Base-by-base conservation (phyloP, 2,797 vertebrate genomes). In the Microctenopoma steveboyesi region DNA sequence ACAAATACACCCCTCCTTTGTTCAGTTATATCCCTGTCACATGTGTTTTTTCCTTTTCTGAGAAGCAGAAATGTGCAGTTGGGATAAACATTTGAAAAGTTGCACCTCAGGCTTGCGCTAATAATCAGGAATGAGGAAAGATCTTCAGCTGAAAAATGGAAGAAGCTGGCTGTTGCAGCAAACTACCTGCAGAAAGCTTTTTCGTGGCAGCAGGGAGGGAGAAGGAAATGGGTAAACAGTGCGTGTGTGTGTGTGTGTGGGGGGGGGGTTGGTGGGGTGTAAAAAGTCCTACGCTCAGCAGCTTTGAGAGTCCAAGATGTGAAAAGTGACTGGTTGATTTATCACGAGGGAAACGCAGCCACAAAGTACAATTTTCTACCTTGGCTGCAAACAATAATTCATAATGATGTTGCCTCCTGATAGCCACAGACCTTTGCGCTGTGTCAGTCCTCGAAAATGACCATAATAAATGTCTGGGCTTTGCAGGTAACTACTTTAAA, bases 291-390 rank as follows among this genome's bases (percentile, higher is more conserved):
- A 79, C 89, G 81, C 96, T 99, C 97, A 98, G 97, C 97, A 97
- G 93, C 95, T 96, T 96, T 94, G 90, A 95, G 91, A 92, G 92
- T 93, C 91, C 93, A 50, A 96, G 95, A 90, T 94, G 95, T 95
- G 94, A 95, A 92, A 95, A 95, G 94, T 95, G 96, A 97, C 95
- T 93, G 86, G 81, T 95, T 98, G 96, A 99, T 99, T 98, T 98
- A 99, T 99, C 96, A 94, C 94, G 87, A 94, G 92, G 87, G 93
- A 95, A 95, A 94, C 94, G 86, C 94, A 95, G 95, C 95, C 95
- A 95, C 96, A 96, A 97, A 97, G 97, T 96, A 97, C 96, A 98
- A 98, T 98, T 97, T 99, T 98, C 96, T 95, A 98, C 96, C 95
- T 97, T 96, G 95, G 95, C 96, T 93, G 88, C 94, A 95, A 97